Evolutionary conservation across 2,888 invertebrate genomes (phyloP), one percentile per base, ranked within the genome.

Genomic region (Sesia apiformis): DNA sequence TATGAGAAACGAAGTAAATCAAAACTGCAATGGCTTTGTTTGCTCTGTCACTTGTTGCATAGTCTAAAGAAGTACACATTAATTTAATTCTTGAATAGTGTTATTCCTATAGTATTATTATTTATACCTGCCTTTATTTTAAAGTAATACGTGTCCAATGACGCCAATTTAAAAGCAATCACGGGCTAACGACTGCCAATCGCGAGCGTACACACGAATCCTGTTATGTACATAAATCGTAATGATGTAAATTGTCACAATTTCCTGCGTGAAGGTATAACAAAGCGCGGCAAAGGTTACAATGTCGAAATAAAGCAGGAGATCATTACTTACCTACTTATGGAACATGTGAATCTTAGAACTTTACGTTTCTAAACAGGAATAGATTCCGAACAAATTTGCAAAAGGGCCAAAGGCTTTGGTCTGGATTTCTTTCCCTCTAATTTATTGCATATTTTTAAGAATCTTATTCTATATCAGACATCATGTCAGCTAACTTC

Each of bases 131-230:
- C 46, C 23, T 46, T 46, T 46, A 46, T 23, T 46, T 46, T 46
- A 46, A 8, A 46, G 8, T 46, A 8, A n/a, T 8, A 23, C 23
- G 23, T 46, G 46, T 8, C n/a, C 65, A 72, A 73, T 71, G 66
- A 70, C 72, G 63, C 70, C 80, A 83, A 82, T 83, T 79, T 81
- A 76, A 83, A 80, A 53, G 78, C 77, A 80, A 84, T 83, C 78
- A 78, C 64, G 54, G 56, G 8, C 56, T 75, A 78, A 78, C 74
- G 67, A 75, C 68, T 62, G 55, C 60, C 67, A 69, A 72, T 76
- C 70, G 72, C 67, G 58, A 63, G 64, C 60, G 60, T 65, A 68
- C 70, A 70, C 46, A 46, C 46, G n/a, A 46, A 46, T 46, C n/a
- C 46, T 8, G 23, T 46, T 46, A 23, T 46, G 46, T 46, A 46